Evolutionary conservation across 2,797 vertebrate genomes (phyloP).

Genomic region (Anniella stebbinsi): DNA sequence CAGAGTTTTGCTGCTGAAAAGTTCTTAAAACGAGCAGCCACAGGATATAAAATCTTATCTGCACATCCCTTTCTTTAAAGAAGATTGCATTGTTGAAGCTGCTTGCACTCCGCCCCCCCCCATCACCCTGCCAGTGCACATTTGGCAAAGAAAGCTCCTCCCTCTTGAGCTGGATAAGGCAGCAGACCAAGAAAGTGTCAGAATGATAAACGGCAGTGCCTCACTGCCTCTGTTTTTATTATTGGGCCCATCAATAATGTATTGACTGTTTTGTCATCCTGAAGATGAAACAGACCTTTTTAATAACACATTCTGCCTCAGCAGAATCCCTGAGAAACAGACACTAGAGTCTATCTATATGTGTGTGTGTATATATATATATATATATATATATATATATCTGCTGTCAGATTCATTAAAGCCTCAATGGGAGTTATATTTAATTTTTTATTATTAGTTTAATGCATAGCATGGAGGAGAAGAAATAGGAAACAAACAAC

Average conservation of each 20-base stretch:
- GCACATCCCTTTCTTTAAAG: background rate
- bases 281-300: slow-evolving; percentile 37
- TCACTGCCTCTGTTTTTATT: slow-evolving; percentile 9
- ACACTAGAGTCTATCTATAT: background rate
- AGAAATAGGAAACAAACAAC: background rate
- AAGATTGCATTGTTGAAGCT: slow-evolving; percentile 10
- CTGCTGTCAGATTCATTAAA: background rate
- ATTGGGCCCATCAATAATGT: slow-evolving; percentile 66
- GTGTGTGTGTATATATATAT: background rate
- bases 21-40: background rate
- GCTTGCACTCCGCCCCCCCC: background rate
- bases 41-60: background rate
- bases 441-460: background rate
- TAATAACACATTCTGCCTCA: slow-evolving; percentile 13
- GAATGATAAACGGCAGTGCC: slow-evolving; percentile 51
- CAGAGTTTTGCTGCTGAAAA: background rate
- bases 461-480: accelerated
- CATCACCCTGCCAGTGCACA: background rate
- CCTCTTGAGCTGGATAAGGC: slow-evolving; percentile 11
- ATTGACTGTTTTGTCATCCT: slow-evolving; percentile 23
- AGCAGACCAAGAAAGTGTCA: slow-evolving; percentile 9
- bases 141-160: background rate
- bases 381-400: background rate
- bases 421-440: background rate
- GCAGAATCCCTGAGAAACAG: slow-evolving; percentile 36